phyloP scores from a whole-genome alignment of 1,140 invertebrate species.

The Aphis craccivora region DNA sequence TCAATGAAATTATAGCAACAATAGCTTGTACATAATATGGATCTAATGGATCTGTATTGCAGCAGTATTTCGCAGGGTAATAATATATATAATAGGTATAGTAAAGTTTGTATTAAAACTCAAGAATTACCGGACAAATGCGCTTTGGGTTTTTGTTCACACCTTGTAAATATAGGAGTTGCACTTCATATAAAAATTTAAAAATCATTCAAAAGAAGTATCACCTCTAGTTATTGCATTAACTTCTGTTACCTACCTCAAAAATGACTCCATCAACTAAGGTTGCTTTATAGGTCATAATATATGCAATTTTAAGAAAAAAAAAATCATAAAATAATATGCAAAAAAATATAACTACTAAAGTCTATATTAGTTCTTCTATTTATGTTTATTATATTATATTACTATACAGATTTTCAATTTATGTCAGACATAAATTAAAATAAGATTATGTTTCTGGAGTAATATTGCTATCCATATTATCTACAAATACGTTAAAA shows the following conservation, averaged over 20 bases:
- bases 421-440: background rate
- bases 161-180: background rate
- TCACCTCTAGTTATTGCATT: background rate
- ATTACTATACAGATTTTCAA: background rate
- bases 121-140: background rate
- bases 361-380: background rate
- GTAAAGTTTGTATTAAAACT: background rate
- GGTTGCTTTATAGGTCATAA: background rate
- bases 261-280: background rate
- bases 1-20: background rate
- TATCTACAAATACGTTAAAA: no score
- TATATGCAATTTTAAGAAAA: background rate
- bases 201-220: background rate
- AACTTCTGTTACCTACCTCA: background rate
- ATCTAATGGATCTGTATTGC: background rate
- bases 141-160: background rate
- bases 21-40: background rate
- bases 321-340: constrained; percentile 8
- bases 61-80: background rate
- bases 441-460: background rate
- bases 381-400: background rate
- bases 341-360: background rate
- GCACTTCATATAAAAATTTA: background rate
- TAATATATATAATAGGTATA: background rate
- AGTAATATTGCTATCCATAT: background rate